phyloP scores from a whole-genome alignment of 2,797 vertebrate species.

The Sparidentex hasta region DNA sequence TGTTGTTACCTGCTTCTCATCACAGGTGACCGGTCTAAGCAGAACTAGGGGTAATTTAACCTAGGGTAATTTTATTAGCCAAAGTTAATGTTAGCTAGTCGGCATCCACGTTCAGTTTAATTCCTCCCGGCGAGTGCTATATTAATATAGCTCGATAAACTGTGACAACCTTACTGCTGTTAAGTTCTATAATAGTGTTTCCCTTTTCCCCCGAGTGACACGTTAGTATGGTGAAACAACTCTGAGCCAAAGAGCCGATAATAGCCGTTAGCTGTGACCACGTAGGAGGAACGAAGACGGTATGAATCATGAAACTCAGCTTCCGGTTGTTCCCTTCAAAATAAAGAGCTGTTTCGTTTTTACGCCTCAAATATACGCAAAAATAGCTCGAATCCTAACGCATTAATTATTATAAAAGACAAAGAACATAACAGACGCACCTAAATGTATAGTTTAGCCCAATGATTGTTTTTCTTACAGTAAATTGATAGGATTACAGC shows the following conservation, averaged over 20 bases:
- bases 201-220: background rate
- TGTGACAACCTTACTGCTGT: too few species aligned
- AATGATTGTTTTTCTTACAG: background rate
- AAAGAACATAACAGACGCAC: accelerated
- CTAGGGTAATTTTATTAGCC: conserved; percentile 15
- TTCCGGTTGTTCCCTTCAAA: conserved; percentile 41
- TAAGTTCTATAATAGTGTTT: background rate
- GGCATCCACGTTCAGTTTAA: background rate
- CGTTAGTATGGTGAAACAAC: background rate
- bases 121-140: background rate
- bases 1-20: background rate
- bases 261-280: background rate
- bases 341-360: conserved; percentile 10
- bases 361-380: background rate
- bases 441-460: accelerated
- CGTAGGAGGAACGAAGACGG: background rate
- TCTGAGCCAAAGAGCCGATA: background rate
- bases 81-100: conserved; percentile 36
- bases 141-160: background rate
- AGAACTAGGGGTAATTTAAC: background rate
- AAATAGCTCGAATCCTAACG: too few species aligned
- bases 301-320: background rate
- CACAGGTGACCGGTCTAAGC: background rate
- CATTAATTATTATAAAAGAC: background rate
- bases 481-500: background rate